Evolutionary conservation across 2,113 vertebrate genomes (phyloP), one percentile per base, ranked within the genome.

Genomic region (Ochotona princeps): DNA sequence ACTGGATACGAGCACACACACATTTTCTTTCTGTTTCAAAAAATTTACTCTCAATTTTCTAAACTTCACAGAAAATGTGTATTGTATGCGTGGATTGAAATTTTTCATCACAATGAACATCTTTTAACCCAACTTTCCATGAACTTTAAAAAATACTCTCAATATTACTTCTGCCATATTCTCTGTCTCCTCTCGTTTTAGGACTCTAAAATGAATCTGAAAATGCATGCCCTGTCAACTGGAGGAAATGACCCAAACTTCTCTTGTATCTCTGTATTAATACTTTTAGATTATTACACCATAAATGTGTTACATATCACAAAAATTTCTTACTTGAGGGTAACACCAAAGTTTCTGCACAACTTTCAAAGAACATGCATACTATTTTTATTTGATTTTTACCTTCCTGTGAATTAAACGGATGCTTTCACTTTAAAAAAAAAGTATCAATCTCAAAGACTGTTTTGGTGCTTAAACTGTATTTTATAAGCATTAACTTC

Each of bases 401-500:
- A 60, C 18, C 66, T 87, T 91, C 84, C 94, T 75, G 2, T 92
- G 86, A 30, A 79, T 21, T 73, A 96, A 95, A 83, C n/a, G 20
- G n/a, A 87, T 94, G 21, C 11, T 96, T 92, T 87, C 72, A 32
- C 65, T 96, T 95, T 87, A 87, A 96, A 95, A 95, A 49, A 89
- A 96, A 30, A 93, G n/a, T 91, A 94, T 94, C 92, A 20, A 79
- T 93, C 78, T 92, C 80, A 88, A 95, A 95, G 80, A 89, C 95
- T 95, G 90, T 93, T 98, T 93, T 96, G 95, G 85, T 95, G 85
- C 92, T 9, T 92, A 94, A 28, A 10, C 96, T 97, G 30, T 97
- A 25, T 94, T 97, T 97, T 96, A 96, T 93, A 97, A 97, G 97
- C 83, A 96, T 97, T 97, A 97, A 96, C 97, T 96, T 97, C 97